These are phyloP conservation scores for Enteromius mattozi DNA, from an alignment of 2,797 vertebrate genomes.

Conservation along the genomic window DNA sequence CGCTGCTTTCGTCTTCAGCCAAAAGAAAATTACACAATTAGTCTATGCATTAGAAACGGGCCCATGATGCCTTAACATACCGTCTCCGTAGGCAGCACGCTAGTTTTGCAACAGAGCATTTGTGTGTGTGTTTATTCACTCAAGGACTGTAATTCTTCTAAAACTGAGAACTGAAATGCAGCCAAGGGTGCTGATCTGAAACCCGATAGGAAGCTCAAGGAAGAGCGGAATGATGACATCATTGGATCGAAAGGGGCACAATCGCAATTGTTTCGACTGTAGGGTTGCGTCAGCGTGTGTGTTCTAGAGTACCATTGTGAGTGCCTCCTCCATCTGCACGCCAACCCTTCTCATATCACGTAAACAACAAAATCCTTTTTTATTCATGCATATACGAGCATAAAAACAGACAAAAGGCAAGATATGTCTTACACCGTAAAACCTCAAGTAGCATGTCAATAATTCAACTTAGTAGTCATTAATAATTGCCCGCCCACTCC, in stretches of 20 bases:
- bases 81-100: neutral
- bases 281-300: slow-evolving; percentile 4
- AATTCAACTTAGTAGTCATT: slow-evolving; percentile 42
- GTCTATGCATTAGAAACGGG: neutral
- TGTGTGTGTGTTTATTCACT: slow-evolving; percentile 6
- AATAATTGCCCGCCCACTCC: slow-evolving; percentile 38
- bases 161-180: slow-evolving; percentile 40
- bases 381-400: slow-evolving; percentile 14
- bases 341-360: slow-evolving; percentile 31
- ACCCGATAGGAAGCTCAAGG: slow-evolving; percentile 61
- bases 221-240: slow-evolving; percentile 64
- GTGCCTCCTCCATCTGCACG: slow-evolving; percentile 15
- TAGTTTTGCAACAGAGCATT: neutral
- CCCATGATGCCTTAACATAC: neutral
- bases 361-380: slow-evolving; percentile 38
- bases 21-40: neutral
- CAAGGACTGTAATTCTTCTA: slow-evolving; percentile 34
- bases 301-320: slow-evolving; percentile 24
- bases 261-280: slow-evolving; percentile 48
- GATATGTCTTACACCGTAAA: slow-evolving; percentile 30
- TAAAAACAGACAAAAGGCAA: slow-evolving; percentile 11
- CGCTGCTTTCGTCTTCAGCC: neutral
- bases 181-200: slow-evolving; percentile 57
- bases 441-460: slow-evolving; percentile 7
- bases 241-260: slow-evolving; percentile 43